phyloP scores from a whole-genome alignment of 1,140 invertebrate genomes.

The Antheraea pernyi region DNA sequence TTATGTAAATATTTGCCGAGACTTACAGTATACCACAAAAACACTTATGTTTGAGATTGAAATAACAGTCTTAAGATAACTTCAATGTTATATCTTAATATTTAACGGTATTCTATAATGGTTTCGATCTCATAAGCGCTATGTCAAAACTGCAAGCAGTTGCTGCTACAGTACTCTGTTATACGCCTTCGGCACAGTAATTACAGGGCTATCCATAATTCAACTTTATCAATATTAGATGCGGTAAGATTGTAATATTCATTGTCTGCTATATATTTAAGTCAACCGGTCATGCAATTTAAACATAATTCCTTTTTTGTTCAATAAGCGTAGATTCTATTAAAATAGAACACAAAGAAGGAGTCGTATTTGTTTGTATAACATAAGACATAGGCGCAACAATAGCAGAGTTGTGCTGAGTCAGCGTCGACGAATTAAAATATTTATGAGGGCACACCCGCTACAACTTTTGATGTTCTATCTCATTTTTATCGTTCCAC shows the following conservation, averaged over 20 bases:
- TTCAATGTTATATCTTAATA: neutral
- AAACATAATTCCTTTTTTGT: neutral
- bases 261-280: neutral
- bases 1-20: too few species aligned
- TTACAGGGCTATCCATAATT: neutral
- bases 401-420: slow-evolving; percentile 16
- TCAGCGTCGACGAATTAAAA: slow-evolving; percentile 28
- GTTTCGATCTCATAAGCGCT: neutral
- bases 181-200: neutral
- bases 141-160: neutral
- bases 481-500: neutral
- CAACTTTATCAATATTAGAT: neutral
- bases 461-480: slow-evolving; percentile 1
- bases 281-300: neutral
- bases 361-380: slow-evolving; percentile 6
- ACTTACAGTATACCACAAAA: too few species aligned
- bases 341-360: neutral
- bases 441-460: slow-evolving; percentile 22
- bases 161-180: neutral
- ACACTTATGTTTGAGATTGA: too few species aligned
- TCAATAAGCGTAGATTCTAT: neutral
- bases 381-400: neutral
- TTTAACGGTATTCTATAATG: neutral
- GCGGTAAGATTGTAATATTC: neutral
- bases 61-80: too few species aligned